phyloP scores from a whole-genome alignment of 2,888 invertebrate species.

The Tetragonisca angustula region DNA sequence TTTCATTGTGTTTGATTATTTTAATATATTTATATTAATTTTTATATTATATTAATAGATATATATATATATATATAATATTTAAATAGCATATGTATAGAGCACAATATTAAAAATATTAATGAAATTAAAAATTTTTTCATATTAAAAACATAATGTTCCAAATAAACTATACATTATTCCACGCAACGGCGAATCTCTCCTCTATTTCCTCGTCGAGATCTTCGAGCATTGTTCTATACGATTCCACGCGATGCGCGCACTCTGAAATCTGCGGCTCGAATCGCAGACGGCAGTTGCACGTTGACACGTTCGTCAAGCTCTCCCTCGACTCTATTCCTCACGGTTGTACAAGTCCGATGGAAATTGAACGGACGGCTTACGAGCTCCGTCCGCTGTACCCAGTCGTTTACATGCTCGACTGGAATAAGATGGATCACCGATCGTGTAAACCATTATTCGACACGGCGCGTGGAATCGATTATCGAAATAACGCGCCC shows the following conservation, averaged over 20 bases:
- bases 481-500: conserved; percentile 58
- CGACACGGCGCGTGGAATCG: conserved; percentile 60
- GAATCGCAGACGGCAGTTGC: conserved; percentile 32
- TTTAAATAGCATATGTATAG: too few species aligned
- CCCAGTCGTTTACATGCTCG: conserved; percentile 66
- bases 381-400: conserved; percentile 55
- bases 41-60: too few species aligned
- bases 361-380: conserved; percentile 66
- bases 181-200: background rate
- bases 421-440: conserved; percentile 66
- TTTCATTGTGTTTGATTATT: too few species aligned
- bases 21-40: too few species aligned
- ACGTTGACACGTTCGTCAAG: conserved; percentile 57
- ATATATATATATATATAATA: too few species aligned
- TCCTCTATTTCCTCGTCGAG: background rate
- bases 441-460: conserved; percentile 65
- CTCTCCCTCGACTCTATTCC: conserved; percentile 16
- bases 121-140: too few species aligned
- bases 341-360: conserved; percentile 30
- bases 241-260: background rate
- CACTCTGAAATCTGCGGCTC: conserved; percentile 17
- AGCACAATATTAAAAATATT: too few species aligned
- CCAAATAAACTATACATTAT: too few species aligned
- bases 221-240: conserved; percentile 23
- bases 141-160: too few species aligned